Conservation (phyloP, 1,140 invertebrate genomes). For the Megalonaias nervosa region DNA sequence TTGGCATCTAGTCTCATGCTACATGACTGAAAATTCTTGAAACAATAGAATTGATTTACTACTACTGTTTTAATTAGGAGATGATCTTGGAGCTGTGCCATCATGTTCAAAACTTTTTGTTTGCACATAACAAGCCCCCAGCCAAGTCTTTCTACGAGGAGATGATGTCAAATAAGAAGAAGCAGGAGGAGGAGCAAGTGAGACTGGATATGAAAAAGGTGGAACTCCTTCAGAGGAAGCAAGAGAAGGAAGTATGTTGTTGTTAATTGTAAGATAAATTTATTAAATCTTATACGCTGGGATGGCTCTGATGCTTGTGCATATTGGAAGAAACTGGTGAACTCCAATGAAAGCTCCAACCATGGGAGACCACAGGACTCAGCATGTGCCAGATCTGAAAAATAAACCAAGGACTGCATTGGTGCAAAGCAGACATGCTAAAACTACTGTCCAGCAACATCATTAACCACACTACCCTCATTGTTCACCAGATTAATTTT, state of each 20-base stretch:
- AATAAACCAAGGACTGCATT: too few relatives aligned
- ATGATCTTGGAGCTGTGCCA: constrained; percentile 85
- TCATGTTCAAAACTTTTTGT: constrained; percentile 80
- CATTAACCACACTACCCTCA: too few relatives aligned
- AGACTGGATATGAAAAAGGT: constrained; percentile 73
- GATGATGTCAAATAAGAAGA: constrained; percentile 81
- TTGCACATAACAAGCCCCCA: constrained; percentile 81
- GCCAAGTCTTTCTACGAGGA: constrained; percentile 87
- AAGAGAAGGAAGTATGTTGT: constrained; percentile 72
- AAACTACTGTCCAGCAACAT: too few relatives aligned
- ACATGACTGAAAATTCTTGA: neutral
- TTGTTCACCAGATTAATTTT: too few relatives aligned
- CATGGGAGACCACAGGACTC: too few relatives aligned
- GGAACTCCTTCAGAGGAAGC: constrained; percentile 75
- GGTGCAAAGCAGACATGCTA: too few relatives aligned
- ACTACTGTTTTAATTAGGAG: constrained; percentile 53
- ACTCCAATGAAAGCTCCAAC: too few relatives aligned
- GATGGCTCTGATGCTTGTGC: too few relatives aligned
- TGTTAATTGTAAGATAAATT: neutral
- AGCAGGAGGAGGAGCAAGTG: constrained; percentile 72
- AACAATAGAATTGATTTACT: neutral
- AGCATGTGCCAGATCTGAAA: too few relatives aligned
- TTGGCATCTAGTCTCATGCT: neutral
- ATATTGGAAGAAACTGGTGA: too few relatives aligned
- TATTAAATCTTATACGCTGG: neutral